Conservation (phyloP, 1,140 invertebrate genomes). For the Camponotus floridanus region DNA sequence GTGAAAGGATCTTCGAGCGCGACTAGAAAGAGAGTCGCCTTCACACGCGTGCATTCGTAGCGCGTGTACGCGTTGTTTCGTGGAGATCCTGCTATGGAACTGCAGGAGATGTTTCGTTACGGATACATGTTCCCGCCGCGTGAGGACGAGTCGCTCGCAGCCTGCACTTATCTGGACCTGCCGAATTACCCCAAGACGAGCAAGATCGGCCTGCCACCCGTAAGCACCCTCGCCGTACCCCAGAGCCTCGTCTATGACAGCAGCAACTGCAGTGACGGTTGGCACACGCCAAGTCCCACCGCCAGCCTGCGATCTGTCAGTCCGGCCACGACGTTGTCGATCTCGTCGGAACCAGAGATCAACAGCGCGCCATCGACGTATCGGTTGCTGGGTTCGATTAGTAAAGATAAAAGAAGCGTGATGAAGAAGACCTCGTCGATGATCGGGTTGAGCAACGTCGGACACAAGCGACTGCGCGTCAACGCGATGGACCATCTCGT, state of each 20-base stretch:
- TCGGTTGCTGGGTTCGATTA: constrained; percentile 51
- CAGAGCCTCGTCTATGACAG: constrained; percentile 80
- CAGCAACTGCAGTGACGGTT: constrained; percentile 86
- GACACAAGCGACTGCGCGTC: constrained; percentile 4
- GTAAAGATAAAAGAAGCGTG: constrained; percentile 33
- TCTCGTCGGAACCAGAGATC: constrained; percentile 79
- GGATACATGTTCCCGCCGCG: constrained; percentile 83
- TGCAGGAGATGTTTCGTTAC: constrained; percentile 85
- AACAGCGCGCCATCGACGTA: constrained; percentile 59
- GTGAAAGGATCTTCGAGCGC: constrained; percentile 31
- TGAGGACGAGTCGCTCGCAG: constrained; percentile 74
- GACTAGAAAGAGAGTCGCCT: background rate
- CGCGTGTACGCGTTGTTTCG: constrained; percentile 11
- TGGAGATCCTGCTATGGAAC: constrained; percentile 75
- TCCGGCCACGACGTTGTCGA: constrained; percentile 82
- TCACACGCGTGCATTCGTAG: background rate
- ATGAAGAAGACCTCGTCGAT: constrained; percentile 11
- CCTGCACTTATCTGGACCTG: constrained; percentile 79
- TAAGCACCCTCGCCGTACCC: constrained; percentile 78
- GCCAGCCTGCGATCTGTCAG: constrained; percentile 87
- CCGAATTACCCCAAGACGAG: constrained; percentile 76
- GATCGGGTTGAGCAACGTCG: background rate
- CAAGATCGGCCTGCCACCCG: constrained; percentile 79
- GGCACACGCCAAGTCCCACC: constrained; percentile 88
- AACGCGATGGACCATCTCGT: constrained; percentile 55